Conservation (phyloP, 2,888 invertebrate genomes). For the Trilocha varians region DNA sequence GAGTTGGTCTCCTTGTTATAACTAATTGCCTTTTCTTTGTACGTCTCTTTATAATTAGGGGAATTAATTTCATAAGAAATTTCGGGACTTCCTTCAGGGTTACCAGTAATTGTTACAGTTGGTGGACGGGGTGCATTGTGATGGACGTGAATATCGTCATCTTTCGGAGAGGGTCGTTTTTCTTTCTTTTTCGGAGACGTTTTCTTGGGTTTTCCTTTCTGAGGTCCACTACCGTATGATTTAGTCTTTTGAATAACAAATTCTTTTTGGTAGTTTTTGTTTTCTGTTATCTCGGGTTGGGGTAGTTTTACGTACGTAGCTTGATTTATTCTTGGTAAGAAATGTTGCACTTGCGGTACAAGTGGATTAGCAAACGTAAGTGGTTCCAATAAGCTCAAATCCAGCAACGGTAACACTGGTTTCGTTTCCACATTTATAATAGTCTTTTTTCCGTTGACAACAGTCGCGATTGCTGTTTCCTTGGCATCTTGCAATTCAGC, state of each 20-base stretch:
- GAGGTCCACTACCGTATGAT: conserved; percentile 33
- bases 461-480: conserved; percentile 35
- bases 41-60: conserved; percentile 54
- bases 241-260: conserved; percentile 40
- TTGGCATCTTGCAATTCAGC: conserved; percentile 32
- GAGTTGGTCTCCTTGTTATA: conserved; percentile 52
- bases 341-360: conserved; percentile 65
- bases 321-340: conserved; percentile 48
- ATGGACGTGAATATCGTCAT: conserved; percentile 27
- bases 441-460: conserved; percentile 48
- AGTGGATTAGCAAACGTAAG: conserved; percentile 59
- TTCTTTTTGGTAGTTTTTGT: conserved; percentile 42
- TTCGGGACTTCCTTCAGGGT: conserved; percentile 41
- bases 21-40: conserved; percentile 47
- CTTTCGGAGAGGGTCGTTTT: conserved; percentile 27
- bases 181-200: conserved; percentile 33
- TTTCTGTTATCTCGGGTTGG: conserved; percentile 24
- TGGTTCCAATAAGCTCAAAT: conserved; percentile 56
- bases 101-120: conserved; percentile 28
- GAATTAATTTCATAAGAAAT: conserved; percentile 51
- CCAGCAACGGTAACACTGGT: conserved; percentile 47
- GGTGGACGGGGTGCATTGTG: conserved; percentile 32
- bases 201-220: conserved; percentile 33
- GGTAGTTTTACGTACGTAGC: conserved; percentile 48
- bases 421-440: conserved; percentile 46